Base-by-base conservation (phyloP, 2,888 invertebrate species). In the Drosophila macrothrix region DNA sequence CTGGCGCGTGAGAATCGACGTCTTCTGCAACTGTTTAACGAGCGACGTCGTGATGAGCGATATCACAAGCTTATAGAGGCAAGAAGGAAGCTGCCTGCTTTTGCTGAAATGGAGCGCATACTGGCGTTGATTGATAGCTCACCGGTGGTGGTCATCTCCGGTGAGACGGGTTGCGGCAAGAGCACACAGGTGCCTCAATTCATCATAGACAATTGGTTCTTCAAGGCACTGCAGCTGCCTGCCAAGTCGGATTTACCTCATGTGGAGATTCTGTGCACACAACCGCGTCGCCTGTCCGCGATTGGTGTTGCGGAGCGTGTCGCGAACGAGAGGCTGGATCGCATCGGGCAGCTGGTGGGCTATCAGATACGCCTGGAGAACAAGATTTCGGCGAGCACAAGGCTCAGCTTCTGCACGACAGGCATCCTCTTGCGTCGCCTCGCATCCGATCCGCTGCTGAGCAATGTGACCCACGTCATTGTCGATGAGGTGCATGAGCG, bases 401-500 rank as follows among this genome's bases (percentile, higher is more conserved):
- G 98, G 5, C 94, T 99, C 19, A 96, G 96, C 4, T 99, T 98
- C 93, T 99, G 99, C 91, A 99, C 99, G 0, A 98, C 97, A 3
- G 99, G 99, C 61, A 98, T 99, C 59, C 93, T 99, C 58, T 93
- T 99, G 50, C 94, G 98, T 53, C 95, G 98, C 59, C 93, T 99
- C 52, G 96, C 97, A 83, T 95, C 96, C 46, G 97, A 98, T 90
- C 96, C 96, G 0, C 94, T 95, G 12, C 92, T 98, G 33, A 94
- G 95, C 33, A 95, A 96, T 3, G 96, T 98, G 0, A 96, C 97
- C 0, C 98, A 99, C 91, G 94, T 97, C 10, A 95, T 97, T 72
- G 96, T 97, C 0, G 99, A 99, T 92, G 99, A 99, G 94, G 97
- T 99, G 0, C 99, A 99, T 91, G 98, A 99, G 92, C 94, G 99